Conservation (phyloP, 2,888 invertebrate species). For the Graphium colonna region DNA sequence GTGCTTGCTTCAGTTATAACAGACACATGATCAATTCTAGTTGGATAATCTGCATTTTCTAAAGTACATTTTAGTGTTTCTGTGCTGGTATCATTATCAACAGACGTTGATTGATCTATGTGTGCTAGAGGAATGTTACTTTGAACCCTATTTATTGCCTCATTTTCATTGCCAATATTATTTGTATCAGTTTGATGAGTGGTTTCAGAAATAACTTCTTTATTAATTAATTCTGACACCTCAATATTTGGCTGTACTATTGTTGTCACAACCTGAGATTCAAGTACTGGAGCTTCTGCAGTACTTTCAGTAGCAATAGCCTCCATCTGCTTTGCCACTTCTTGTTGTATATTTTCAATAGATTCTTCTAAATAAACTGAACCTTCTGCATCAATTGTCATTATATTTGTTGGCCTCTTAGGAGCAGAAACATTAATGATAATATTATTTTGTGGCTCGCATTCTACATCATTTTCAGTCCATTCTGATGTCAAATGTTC, state of each 20-base stretch:
- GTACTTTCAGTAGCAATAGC: conserved; percentile 18
- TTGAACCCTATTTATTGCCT: neutral
- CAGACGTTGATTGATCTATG: neutral
- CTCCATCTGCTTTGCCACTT: conserved; percentile 60
- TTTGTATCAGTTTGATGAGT: neutral
- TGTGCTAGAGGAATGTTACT: neutral
- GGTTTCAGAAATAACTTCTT: conserved; percentile 10
- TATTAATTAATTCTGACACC: neutral
- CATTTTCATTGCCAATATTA: neutral
- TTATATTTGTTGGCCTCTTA: neutral
- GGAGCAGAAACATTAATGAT: neutral
- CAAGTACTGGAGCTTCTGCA: conserved; percentile 2
- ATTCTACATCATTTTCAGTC: conserved; percentile 61
- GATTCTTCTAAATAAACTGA: conserved; percentile 58
- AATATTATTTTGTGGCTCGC: conserved; percentile 25
- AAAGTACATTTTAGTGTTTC: conserved; percentile 16
- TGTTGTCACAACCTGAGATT: conserved; percentile 9
- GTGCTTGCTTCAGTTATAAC: neutral
- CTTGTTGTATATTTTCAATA: conserved; percentile 70
- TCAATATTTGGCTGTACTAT: conserved; percentile 4
- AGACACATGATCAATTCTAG: neutral
- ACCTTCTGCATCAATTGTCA: conserved; percentile 27
- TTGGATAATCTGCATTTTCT: conserved; percentile 4
- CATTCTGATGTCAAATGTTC: conserved; percentile 57
- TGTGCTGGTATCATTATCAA: neutral